A percentile compares a stretch with the other conserved stretches of the same genome.
Evolutionary conservation across 2,888 invertebrate genomes (phyloP).

Genomic region (Drosophila lutescens): DNA sequence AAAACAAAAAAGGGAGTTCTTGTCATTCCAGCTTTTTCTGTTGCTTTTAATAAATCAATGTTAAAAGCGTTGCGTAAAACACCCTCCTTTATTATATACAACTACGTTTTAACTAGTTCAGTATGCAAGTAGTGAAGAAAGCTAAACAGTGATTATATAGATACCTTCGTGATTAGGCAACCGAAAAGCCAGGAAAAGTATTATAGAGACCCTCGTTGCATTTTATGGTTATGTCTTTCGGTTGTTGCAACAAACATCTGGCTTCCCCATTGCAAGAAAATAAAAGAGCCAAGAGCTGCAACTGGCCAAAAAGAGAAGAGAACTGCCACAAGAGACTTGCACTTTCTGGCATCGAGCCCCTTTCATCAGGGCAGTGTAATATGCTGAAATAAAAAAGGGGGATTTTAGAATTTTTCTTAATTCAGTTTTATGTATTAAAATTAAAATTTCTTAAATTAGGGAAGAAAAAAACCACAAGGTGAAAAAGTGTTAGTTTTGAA

Average conservation of each 20-base stretch:
- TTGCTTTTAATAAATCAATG: too few species aligned
- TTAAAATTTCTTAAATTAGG: too few species aligned
- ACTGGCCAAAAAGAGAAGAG: conserved; percentile 42
- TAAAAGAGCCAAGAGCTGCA: conserved; percentile 32
- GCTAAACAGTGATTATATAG: background rate
- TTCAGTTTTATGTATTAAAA: too few species aligned
- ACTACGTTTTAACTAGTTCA: background rate
- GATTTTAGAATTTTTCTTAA: background rate
- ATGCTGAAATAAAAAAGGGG: background rate
- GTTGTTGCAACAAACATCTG: conserved; percentile 46
- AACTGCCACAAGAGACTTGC: conserved; percentile 26
- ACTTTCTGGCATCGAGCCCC: conserved; percentile 40
- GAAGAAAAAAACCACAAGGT: too few species aligned
- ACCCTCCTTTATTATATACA: background rate
- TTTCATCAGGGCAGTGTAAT: conserved; percentile 3
- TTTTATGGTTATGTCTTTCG: conserved; percentile 24
- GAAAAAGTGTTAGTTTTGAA: too few species aligned
- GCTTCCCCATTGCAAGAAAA: conserved; percentile 50
- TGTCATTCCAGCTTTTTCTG: too few species aligned
- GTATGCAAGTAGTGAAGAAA: background rate
- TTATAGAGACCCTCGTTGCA: conserved; percentile 51
- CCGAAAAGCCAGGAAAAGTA: conserved; percentile 9
- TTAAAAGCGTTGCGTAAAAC: too few species aligned
- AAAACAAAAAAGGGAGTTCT: too few species aligned
- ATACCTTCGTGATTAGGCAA: background rate